These are phyloP conservation scores for Elanus axillaris DNA, from an alignment of 2,113 vertebrate species.

Conservation along the genomic window DNA sequence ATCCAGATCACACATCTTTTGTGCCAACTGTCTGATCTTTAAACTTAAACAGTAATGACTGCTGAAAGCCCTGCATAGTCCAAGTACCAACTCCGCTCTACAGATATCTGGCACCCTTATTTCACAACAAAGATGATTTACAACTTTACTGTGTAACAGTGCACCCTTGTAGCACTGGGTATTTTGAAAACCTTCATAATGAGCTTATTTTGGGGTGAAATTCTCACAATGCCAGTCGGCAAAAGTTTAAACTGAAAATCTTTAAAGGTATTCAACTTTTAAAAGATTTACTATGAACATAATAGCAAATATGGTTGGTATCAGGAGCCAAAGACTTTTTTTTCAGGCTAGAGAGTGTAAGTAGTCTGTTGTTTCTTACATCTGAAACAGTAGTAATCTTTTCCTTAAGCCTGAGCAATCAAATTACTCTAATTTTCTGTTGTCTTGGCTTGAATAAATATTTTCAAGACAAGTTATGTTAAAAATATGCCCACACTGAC, in stretches of 20 bases:
- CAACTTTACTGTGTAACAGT: not conserved
- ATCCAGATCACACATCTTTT: not conserved
- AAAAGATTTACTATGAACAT: slow-evolving; percentile 26
- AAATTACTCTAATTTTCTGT: slow-evolving; percentile 63
- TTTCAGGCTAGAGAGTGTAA: slow-evolving; percentile 26
- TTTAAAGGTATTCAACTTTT: not conserved
- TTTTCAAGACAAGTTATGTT: slow-evolving; percentile 63
- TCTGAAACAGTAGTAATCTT: slow-evolving; percentile 30
- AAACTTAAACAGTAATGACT: not conserved
- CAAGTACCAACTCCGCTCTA: not conserved
- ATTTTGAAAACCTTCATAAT: not conserved
- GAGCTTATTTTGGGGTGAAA: not conserved
- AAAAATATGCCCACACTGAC: slow-evolving; percentile 31
- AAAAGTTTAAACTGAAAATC: not conserved
- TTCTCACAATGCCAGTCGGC: not conserved
- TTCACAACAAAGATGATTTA: not conserved
- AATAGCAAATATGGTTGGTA: slow-evolving; percentile 1
- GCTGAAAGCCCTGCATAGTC: not conserved
- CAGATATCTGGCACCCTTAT: not conserved
- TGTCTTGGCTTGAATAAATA: slow-evolving; percentile 59
- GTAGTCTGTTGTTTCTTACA: slow-evolving; percentile 39
- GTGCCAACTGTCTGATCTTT: not conserved
- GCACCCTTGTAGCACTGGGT: not conserved
- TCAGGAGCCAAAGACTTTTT: not conserved
- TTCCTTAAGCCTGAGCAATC: slow-evolving; percentile 31